A percentile compares a stretch with the other conserved stretches of the same genome.
These are phyloP conservation scores for human (Homo sapiens) DNA, from an alignment of 2,113 vertebrate species.

Conservation along the genomic window GRCh38 chr5:179948001-179948500, in stretches of 20 bases:
- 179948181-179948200: background rate
- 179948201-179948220: background rate
- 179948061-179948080: background rate
- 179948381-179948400: background rate
- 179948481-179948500: too few species aligned
- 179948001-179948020: background rate
- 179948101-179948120: background rate
- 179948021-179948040: background rate
- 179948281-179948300: background rate
- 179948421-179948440: too few species aligned
- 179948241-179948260: background rate
- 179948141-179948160: background rate
- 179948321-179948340: background rate
- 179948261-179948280: background rate
- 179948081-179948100: background rate
- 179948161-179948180: background rate
- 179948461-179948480: too few species aligned
- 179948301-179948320: background rate
- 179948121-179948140: background rate
- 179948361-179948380: background rate
- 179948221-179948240: background rate
- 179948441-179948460: too few species aligned
- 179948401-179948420: too few species aligned
- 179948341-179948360: background rate
- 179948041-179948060: background rate